A percentile compares a stretch with the other conserved stretches of the same genome.
Evolutionary conservation across 2,888 invertebrate genomes (phyloP).

Genomic region (Clunio marinus): DNA sequence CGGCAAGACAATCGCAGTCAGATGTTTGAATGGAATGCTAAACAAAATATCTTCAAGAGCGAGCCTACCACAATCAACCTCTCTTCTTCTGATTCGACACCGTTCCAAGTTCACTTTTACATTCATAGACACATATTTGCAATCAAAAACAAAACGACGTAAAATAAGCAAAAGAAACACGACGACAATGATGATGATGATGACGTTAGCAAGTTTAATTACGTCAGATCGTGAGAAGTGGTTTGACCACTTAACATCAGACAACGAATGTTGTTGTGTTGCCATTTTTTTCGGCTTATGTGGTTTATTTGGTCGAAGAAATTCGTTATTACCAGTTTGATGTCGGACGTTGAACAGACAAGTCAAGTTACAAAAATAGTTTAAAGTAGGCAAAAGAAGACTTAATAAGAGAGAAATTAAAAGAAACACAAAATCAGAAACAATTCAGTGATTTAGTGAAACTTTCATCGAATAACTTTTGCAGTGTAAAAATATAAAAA

Average conservation of each 20-base stretch:
- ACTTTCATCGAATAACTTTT: too few species aligned
- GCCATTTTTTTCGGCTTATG: not conserved
- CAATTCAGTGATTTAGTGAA: too few species aligned
- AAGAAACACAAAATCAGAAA: too few species aligned
- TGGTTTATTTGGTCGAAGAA: not conserved
- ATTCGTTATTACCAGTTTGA: not conserved
- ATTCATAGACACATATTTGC: not conserved
- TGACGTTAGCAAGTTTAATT: not conserved
- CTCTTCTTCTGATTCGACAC: not conserved
- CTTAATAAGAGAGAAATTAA: too few species aligned
- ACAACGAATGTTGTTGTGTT: not conserved
- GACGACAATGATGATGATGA: not conserved
- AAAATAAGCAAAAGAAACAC: too few species aligned
- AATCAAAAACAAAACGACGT: not conserved
- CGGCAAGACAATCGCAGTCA: not conserved
- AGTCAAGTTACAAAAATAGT: not conserved
- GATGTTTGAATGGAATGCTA: conserved; percentile 14
- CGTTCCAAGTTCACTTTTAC: conserved; percentile 21
- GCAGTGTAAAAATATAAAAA: too few species aligned
- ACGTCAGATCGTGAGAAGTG: not conserved
- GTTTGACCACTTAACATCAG: conserved; percentile 26
- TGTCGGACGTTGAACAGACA: conserved; percentile 16
- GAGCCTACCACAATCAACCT: not conserved
- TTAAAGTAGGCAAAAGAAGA: too few species aligned
- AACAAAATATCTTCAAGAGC: not conserved